Conservation (phyloP, 1,140 invertebrate genomes). For the Drosophila trapezifrons region DNA sequence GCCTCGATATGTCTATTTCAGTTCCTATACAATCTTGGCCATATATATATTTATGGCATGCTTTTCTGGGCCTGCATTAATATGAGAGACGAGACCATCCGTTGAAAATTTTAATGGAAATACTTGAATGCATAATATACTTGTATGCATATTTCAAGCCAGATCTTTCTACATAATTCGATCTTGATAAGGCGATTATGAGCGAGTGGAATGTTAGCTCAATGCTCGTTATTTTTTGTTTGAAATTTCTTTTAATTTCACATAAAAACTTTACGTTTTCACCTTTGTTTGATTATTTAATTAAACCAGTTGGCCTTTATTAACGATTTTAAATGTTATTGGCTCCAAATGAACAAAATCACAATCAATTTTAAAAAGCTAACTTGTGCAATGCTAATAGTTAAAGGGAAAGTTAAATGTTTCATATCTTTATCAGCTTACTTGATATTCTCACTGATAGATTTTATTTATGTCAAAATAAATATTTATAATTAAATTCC, state of each 20-base stretch:
- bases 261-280: constrained; percentile 30
- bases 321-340: not conserved
- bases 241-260: constrained; percentile 29
- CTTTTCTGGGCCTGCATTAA: constrained; percentile 26
- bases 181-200: constrained; percentile 37
- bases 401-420: no score
- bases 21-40: constrained; percentile 10
- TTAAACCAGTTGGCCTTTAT: constrained; percentile 27
- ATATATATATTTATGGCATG: constrained; percentile 30
- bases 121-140: constrained; percentile 12
- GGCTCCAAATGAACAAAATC: constrained; percentile 4
- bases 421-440: not conserved
- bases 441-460: not conserved
- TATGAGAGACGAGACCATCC: constrained; percentile 27
- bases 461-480: not conserved
- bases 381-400: not conserved
- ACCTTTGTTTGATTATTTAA: constrained; percentile 17
- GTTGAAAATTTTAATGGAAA: constrained; percentile 36
- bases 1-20: constrained; percentile 45
- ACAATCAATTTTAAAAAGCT: constrained; percentile 3
- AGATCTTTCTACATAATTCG: constrained; percentile 24
- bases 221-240: constrained; percentile 3
- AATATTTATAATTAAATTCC: not conserved
- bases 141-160: constrained; percentile 23
- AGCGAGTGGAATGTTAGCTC: constrained; percentile 16